A percentile compares a stretch with the other conserved stretches of the same genome.
phyloP scores from a whole-genome alignment of 1,140 invertebrate species.

The Drosophila repleta region DNA sequence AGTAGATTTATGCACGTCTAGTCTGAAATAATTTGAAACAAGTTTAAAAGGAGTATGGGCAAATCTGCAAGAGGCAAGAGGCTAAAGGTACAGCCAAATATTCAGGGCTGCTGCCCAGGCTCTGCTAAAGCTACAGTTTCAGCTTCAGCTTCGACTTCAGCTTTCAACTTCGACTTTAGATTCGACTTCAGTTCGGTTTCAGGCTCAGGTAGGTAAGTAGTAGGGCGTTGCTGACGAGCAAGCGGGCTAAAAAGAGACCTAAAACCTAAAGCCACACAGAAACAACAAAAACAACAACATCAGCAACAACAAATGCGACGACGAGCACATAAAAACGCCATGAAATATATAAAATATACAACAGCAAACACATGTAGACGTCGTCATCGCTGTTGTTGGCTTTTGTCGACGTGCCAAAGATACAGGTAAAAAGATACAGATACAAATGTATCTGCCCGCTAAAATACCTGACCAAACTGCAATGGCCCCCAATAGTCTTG shows the following conservation, averaged over 20 bases:
- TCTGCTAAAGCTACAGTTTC: conserved; percentile 1
- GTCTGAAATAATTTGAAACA: conserved; percentile 81
- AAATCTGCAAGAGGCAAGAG: conserved; percentile 35
- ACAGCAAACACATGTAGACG: conserved; percentile 74
- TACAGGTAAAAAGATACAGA: conserved; percentile 79
- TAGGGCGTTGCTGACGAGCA: conserved; percentile 68
- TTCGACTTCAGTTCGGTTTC: conserved; percentile 7
- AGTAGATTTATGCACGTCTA: conserved; percentile 82
- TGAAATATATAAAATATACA: conserved; percentile 68
- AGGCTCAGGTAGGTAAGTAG: conserved; percentile 40
- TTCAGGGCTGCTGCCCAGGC: conserved; percentile 22
- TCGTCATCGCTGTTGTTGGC: conserved; percentile 46
- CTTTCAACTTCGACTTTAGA: conserved; percentile 14
- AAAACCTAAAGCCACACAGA: conserved; percentile 63
- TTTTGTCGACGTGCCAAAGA: conserved; percentile 69
- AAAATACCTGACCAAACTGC: conserved; percentile 54
- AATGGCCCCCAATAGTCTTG: conserved; percentile 58
- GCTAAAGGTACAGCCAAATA: conserved; percentile 17
- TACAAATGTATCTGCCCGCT: conserved; percentile 68
- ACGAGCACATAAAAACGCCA: conserved; percentile 63
- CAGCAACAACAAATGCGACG: conserved; percentile 17
- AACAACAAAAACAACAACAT: conserved; percentile 15
- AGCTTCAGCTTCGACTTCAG: conserved; percentile 8
- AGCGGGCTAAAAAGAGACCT: conserved; percentile 31
- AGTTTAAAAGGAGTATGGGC: conserved; percentile 75